phyloP scores from a whole-genome alignment of 2,888 invertebrate genomes.

The Aleiodes testaceus region DNA sequence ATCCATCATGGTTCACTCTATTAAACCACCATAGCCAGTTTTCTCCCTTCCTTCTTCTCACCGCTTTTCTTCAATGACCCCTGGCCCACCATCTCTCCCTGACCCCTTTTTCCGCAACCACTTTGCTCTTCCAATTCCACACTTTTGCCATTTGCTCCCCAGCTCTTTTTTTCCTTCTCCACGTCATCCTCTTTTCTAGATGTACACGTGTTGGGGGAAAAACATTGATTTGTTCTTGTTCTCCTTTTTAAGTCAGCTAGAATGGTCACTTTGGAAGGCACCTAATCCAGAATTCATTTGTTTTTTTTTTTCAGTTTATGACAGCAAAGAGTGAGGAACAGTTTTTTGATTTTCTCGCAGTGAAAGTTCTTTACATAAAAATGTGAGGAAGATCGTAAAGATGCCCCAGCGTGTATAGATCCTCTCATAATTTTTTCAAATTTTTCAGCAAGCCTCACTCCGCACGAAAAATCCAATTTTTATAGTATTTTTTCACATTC shows the following conservation, averaged over 20 bases:
- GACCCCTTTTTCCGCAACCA: slow-evolving; percentile 58
- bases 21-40: slow-evolving; percentile 63
- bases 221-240: slow-evolving; percentile 16
- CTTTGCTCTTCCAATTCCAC: slow-evolving; percentile 60
- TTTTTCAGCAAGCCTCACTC: too few species aligned
- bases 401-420: too few species aligned
- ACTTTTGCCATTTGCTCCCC: slow-evolving; percentile 44
- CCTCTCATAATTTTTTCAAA: too few species aligned
- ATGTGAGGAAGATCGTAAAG: too few species aligned
- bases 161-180: slow-evolving; percentile 36
- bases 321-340: too few species aligned
- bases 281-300: neutral
- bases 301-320: neutral
- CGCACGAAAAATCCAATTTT: too few species aligned
- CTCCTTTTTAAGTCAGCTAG: neutral
- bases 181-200: neutral
- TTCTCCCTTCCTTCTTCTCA: slow-evolving; percentile 53
- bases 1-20: slow-evolving; percentile 68
- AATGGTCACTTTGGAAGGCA: too few species aligned
- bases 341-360: too few species aligned
- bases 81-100: slow-evolving; percentile 36
- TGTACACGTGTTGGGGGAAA: slow-evolving; percentile 11
- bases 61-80: slow-evolving; percentile 30
- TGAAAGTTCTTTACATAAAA: too few species aligned
- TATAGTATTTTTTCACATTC: too few species aligned